Percentiles rank a stretch among this genome's conserved stretches.
phyloP scores from a whole-genome alignment of 2,888 invertebrate genomes.

The Disparrhopalites patrizii region DNA sequence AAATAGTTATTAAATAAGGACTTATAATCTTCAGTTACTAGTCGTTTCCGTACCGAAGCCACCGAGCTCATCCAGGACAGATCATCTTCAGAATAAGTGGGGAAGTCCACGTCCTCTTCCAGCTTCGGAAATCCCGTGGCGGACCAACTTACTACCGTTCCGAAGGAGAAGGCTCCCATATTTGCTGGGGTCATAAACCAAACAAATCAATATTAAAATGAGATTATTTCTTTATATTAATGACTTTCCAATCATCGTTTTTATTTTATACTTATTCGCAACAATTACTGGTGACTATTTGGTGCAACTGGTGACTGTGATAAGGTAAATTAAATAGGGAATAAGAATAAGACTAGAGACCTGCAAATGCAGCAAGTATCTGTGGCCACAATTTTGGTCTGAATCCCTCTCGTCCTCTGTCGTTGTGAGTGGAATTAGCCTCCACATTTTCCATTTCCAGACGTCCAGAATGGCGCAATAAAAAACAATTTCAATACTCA shows the following conservation, averaged over 20 bases:
- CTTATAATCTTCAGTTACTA: too few relatives aligned
- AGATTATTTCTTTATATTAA: too few relatives aligned
- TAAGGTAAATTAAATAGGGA: not conserved
- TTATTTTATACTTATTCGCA: too few relatives aligned
- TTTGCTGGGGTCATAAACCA: not conserved
- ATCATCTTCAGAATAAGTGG: not conserved
- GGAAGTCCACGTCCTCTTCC: not conserved
- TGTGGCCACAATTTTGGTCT: not conserved
- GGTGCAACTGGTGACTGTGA: not conserved
- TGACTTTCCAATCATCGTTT: too few relatives aligned
- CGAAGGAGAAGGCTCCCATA: not conserved
- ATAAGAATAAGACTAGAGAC: not conserved
- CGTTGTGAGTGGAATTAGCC: too few relatives aligned
- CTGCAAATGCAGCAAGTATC: not conserved
- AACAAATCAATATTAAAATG: not conserved
- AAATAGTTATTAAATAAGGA: too few relatives aligned
- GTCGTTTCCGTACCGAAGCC: not conserved
- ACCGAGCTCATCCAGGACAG: not conserved
- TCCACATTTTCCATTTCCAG: too few relatives aligned
- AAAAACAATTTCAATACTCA: too few relatives aligned
- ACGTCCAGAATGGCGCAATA: too few relatives aligned
- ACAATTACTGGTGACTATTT: too few relatives aligned
- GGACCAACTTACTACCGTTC: not conserved
- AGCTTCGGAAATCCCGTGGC: not conserved
- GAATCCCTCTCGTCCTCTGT: too few relatives aligned